These are phyloP conservation scores for Meliscaeva auricollis DNA, from an alignment of 2,888 invertebrate genomes.

Conservation along the genomic window DNA sequence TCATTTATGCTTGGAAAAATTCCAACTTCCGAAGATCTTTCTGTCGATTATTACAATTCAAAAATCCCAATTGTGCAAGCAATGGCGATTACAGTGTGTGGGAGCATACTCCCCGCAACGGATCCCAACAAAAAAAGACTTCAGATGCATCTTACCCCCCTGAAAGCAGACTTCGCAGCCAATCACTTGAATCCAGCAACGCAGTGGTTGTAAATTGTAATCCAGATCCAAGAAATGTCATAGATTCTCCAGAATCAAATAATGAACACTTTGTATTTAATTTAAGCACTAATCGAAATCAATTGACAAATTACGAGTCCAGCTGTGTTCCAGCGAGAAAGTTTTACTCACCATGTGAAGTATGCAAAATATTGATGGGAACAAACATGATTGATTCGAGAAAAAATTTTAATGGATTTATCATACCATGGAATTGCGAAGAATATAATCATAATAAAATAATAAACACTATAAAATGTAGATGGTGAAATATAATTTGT, in stretches of 20 bases:
- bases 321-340: constrained; percentile 20
- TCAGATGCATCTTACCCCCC: background rate
- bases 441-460: constrained; percentile 49
- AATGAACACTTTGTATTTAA: constrained; percentile 5
- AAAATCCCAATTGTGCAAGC: constrained; percentile 86
- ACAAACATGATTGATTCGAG: constrained; percentile 20
- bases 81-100: constrained; percentile 75
- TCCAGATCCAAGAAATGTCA: background rate
- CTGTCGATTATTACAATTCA: constrained; percentile 88
- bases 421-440: constrained; percentile 53
- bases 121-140: background rate
- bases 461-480: constrained; percentile 62
- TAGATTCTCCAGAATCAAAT: background rate
- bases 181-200: background rate
- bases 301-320: constrained; percentile 26
- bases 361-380: constrained; percentile 42
- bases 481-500: constrained; percentile 51
- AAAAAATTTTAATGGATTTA: constrained; percentile 28
- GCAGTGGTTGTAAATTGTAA: constrained; percentile 3
- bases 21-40: constrained; percentile 91
- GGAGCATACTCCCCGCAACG: constrained; percentile 30
- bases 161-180: background rate
- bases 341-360: constrained; percentile 55
- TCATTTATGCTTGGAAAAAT: constrained; percentile 95
- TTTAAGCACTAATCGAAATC: constrained; percentile 19